phyloP scores from a whole-genome alignment of 2,113 vertebrate species.

The Microcebus tavaratra region DNA sequence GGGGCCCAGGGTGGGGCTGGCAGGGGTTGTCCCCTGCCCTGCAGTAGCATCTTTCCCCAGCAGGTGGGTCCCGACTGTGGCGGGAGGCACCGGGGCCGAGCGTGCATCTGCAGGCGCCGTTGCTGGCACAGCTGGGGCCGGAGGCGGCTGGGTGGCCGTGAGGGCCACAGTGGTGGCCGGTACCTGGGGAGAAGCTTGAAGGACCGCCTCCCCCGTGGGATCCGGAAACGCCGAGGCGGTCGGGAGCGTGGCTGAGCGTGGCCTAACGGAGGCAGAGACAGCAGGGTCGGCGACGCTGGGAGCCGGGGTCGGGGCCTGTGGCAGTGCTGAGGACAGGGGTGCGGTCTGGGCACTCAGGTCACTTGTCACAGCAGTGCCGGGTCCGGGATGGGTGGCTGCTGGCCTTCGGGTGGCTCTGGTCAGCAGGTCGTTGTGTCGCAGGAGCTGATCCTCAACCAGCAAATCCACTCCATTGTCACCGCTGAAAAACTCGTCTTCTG shows the following conservation, averaged over 20 bases:
- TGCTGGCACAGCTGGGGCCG: background rate
- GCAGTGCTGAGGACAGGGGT: rapidly evolving
- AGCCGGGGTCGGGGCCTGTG: rapidly evolving
- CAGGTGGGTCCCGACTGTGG: background rate
- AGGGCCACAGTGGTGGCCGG: background rate
- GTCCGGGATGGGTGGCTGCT: background rate
- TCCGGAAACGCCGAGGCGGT: background rate
- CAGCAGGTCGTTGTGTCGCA: conserved; percentile 84
- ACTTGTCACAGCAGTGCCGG: rapidly evolving
- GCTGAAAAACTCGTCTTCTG: conserved; percentile 92
- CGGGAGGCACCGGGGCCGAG: background rate
- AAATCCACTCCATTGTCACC: conserved; percentile 90
- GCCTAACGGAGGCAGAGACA: background rate
- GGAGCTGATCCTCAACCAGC: conserved; percentile 94
- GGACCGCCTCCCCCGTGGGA: rapidly evolving
- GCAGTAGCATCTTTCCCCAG: background rate
- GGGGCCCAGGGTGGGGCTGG: conserved; percentile 69
- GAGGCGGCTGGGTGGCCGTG: conserved; percentile 30
- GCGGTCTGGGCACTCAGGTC: background rate
- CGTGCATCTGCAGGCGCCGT: background rate
- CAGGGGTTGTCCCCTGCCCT: background rate
- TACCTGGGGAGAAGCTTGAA: background rate
- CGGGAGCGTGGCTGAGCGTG: background rate
- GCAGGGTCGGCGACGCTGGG: background rate
- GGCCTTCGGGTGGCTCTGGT: conserved; percentile 68